Evolutionary conservation across 2,113 vertebrate genomes (phyloP).

Genomic region (Gnathonemus longibarbis): DNA sequence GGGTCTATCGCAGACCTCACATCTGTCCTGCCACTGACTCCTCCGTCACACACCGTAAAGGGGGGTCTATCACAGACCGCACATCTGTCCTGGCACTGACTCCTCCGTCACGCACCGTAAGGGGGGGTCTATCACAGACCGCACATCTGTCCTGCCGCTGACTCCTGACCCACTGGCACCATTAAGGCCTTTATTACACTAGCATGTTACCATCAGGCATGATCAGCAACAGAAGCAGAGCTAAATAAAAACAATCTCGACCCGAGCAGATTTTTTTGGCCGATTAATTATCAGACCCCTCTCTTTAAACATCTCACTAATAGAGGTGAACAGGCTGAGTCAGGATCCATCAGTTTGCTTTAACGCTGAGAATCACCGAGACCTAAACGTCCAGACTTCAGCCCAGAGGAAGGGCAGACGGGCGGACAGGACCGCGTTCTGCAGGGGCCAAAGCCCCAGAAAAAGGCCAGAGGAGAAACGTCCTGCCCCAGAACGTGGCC

Average conservation of each 20-base stretch:
- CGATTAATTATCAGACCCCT: neutral
- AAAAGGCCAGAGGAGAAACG: constrained; percentile 33
- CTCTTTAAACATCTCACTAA: neutral
- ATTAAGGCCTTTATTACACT: neutral
- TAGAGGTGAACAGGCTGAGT: neutral
- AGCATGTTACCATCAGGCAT: neutral
- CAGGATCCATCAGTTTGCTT: neutral
- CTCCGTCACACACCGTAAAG: neutral
- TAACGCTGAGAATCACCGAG: neutral
- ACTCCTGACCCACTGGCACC: neutral
- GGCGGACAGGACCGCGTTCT: constrained; percentile 34
- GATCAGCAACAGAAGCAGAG: too few relatives aligned
- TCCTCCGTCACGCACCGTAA: neutral
- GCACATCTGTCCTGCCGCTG: too few relatives aligned
- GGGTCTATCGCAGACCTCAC: neutral
- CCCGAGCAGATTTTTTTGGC: neutral
- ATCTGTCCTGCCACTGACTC: neutral
- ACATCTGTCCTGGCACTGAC: neutral
- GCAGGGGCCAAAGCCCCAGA: constrained; percentile 51
- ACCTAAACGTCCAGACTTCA: neutral
- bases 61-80: neutral
- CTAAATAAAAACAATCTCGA: neutral
- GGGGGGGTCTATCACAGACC: neutral
- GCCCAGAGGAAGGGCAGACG: neutral
- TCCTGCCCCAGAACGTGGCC: constrained; percentile 57